Evolutionary conservation across 2,888 invertebrate species (phyloP), one percentile per base, ranked within the genome.

Genomic region (Platycnemis pennipes): DNA sequence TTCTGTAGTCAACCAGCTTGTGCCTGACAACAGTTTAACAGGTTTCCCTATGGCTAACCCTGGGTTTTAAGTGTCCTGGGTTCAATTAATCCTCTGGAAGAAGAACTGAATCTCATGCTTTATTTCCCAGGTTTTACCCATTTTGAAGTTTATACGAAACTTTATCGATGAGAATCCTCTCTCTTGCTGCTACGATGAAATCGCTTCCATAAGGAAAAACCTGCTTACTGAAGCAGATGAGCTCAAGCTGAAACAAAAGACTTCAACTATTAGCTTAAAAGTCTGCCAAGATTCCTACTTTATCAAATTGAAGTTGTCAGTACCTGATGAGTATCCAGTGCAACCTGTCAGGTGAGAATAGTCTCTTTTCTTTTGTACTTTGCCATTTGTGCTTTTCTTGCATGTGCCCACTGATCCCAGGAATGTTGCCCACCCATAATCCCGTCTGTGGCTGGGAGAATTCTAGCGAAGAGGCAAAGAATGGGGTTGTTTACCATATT

Each of bases 181-280:
- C 5, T 98, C 97, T 95, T 97, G 98, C 94, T 98, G 98, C 95
- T 97, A 97, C 95, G 98, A 98, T 95, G 98, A 98, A 96, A 98
- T 98, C 94, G 96, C 97, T 94, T 96, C 96, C 88, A 96, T 98
- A 94, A 98, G 97, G 95, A 96, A 96, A 95, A 91, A 91, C 19
- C 96, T 97, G 44, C 95, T 98, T 7, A 95, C 95, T 8, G 96
- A 96, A 16, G 95, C 96, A 22, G 97, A 98, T 95, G 97, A 97
- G 95, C 96, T 98, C 7, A 98, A 98, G 96, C 96, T 98, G 49
- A 97, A 97, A 95, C 98, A 98, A 95, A 98, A 98, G 95, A 96
- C 96, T 44, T 97, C 98, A 0, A 97, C 97, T 94, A 96, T 98
- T 46, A 95, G 96, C 94, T 95, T 98, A 56, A 97, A 97, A 95